A percentile compares a stretch with the other conserved stretches of the same genome.
These are phyloP conservation scores for Anagrus nilaparvatae DNA, from an alignment of 1,140 invertebrate species.

Conservation along the genomic window DNA sequence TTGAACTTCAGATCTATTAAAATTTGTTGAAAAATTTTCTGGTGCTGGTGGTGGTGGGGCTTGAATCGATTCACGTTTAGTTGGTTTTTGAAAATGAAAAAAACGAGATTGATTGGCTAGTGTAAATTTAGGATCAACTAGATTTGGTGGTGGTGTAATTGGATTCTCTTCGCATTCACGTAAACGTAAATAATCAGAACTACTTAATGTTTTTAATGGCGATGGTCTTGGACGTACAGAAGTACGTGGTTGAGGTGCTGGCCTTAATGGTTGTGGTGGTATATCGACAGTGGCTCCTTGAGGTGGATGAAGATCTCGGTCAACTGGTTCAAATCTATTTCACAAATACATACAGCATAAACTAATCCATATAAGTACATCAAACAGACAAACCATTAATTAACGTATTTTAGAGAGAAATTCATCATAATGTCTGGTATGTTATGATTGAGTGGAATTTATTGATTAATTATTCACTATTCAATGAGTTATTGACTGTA, in stretches of 20 bases:
- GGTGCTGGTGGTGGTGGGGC: conserved; percentile 22
- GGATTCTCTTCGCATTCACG: conserved; percentile 28
- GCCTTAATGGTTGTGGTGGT: conserved; percentile 47
- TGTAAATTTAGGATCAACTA: no score
- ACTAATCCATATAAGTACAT: no score
- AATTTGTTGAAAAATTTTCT: no score
- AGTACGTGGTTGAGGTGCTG: conserved; percentile 38
- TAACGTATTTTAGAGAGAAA: no score
- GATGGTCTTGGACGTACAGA: conserved; percentile 34
- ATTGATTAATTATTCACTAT: no score
- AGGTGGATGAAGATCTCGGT: conserved; percentile 36
- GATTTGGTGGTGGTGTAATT: conserved; percentile 31
- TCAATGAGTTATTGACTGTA: no score
- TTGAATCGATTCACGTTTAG: conserved; percentile 25
- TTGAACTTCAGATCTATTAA: no score
- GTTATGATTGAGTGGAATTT: no score
- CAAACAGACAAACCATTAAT: no score
- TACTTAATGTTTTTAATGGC: conserved; percentile 28
- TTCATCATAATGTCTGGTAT: no score
- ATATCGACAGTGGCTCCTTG: conserved; percentile 21
- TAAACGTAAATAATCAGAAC: conserved; percentile 29
- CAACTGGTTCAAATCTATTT: conserved; percentile 40
- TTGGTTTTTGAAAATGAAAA: conserved; percentile 15
- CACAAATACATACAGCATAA: no score
- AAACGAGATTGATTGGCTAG: no score